phyloP scores from a whole-genome alignment of 2,888 invertebrate genomes.

The Eumerus sabulonum region DNA sequence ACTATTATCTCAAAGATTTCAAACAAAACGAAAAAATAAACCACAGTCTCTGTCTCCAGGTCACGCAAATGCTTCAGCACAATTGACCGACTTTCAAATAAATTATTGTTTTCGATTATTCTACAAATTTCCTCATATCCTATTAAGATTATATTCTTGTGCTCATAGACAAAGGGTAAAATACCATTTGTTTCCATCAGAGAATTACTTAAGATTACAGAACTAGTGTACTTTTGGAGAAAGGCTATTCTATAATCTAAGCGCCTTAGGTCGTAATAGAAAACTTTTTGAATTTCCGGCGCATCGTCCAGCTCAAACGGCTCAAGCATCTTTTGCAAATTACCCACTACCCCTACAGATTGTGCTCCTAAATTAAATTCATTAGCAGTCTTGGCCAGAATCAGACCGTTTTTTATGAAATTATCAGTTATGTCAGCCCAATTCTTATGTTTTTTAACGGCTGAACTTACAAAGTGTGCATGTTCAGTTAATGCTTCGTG shows the following conservation, averaged over 20 bases:
- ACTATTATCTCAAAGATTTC: constrained; percentile 74
- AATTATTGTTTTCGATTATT: constrained; percentile 72
- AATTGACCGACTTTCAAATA: constrained; percentile 73
- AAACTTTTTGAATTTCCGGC: constrained; percentile 73
- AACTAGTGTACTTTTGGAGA: constrained; percentile 54
- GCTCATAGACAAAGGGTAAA: constrained; percentile 47
- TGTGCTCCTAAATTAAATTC: constrained; percentile 72
- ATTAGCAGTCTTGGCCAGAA: constrained; percentile 75
- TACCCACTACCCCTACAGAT: constrained; percentile 72
- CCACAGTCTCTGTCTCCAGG: constrained; percentile 74
- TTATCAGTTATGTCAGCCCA: constrained; percentile 71
- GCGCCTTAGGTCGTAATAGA: constrained; percentile 75
- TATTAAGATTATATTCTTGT: constrained; percentile 59
- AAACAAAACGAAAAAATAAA: constrained; percentile 74
- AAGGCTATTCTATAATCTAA: constrained; percentile 72
- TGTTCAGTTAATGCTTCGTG: constrained; percentile 71
- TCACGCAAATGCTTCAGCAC: constrained; percentile 70
- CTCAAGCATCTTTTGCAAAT: constrained; percentile 71
- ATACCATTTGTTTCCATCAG: constrained; percentile 61
- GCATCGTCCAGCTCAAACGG: constrained; percentile 69
- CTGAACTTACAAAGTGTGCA: constrained; percentile 73
- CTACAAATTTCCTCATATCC: constrained; percentile 73
- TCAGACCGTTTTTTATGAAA: constrained; percentile 73
- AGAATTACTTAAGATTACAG: constrained; percentile 22
- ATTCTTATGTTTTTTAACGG: constrained; percentile 70